Percentiles rank a stretch among this genome's conserved stretches.
phyloP scores from a whole-genome alignment of 1,140 invertebrate genomes.

The Drosophila eugracilis region DNA sequence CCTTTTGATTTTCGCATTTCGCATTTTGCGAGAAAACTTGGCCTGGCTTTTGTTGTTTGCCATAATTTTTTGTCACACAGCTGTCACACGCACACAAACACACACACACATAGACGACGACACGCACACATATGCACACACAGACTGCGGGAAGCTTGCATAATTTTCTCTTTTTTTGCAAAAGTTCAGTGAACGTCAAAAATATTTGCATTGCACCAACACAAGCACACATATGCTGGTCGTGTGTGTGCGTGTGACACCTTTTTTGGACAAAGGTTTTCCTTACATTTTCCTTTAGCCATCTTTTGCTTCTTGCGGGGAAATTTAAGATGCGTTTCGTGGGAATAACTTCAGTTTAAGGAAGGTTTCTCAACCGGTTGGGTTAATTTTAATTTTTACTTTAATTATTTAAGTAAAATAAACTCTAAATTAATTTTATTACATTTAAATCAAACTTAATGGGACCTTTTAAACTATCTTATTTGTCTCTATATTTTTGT shows the following conservation, averaged over 20 bases:
- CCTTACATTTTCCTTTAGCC: constrained; percentile 2
- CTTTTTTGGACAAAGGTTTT: constrained; percentile 47
- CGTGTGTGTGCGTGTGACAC: constrained; percentile 38
- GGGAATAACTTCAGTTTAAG: neutral
- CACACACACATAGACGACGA: too few species aligned
- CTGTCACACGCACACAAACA: constrained; percentile 63
- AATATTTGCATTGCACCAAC: constrained; percentile 74
- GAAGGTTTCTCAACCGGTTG: too few species aligned
- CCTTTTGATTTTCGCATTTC: constrained; percentile 37
- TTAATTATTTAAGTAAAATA: neutral
- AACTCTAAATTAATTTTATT: neutral
- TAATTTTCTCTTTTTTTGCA: constrained; percentile 74
- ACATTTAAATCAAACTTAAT: neutral
- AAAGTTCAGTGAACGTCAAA: constrained; percentile 84
- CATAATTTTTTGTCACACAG: constrained; percentile 83
- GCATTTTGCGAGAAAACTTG: constrained; percentile 65
- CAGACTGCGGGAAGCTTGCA: constrained; percentile 59
- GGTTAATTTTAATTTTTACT: too few species aligned
- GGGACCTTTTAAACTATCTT: neutral
- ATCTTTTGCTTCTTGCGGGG: constrained; percentile 3
- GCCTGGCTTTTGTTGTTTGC: constrained; percentile 75
- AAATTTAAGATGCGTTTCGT: constrained; percentile 11
- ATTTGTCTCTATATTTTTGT: neutral
- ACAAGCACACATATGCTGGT: neutral
- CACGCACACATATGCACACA: constrained; percentile 25